Evolutionary conservation across 2,888 invertebrate species (phyloP).

Genomic region (Acleris holmiana): DNA sequence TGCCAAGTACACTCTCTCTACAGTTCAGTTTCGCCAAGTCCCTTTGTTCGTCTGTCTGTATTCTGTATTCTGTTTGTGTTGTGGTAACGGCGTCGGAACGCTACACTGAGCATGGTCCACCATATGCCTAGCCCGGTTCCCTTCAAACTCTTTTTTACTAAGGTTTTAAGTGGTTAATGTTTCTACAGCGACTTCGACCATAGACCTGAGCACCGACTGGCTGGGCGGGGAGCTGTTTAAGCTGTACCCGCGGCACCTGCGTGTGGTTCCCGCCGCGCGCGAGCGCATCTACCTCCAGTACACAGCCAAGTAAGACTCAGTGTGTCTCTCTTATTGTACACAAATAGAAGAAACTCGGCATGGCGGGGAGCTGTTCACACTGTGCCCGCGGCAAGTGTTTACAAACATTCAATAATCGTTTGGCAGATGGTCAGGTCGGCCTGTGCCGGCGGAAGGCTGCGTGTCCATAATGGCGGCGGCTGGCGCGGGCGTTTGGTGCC

Average conservation of each 20-base stretch:
- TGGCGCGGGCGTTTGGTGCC: constrained; percentile 49
- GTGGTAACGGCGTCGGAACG: no score
- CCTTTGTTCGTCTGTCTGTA: no score
- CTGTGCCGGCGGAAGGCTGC: constrained; percentile 45
- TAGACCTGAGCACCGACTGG: constrained; percentile 52
- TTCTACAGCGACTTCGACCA: constrained; percentile 47
- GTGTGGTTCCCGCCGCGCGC: constrained; percentile 48
- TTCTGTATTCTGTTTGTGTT: no score
- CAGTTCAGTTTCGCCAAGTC: no score
- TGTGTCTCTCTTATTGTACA: not conserved
- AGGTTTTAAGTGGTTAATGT: not conserved
- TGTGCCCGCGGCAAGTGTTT: constrained; percentile 53
- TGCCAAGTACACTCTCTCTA: no score
- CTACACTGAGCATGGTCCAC: no score
- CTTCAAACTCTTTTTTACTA: no score
- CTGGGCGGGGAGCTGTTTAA: constrained; percentile 52
- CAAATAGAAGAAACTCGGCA: constrained; percentile 40
- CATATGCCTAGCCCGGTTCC: no score
- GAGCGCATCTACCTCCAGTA: constrained; percentile 61
- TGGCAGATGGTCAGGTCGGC: constrained; percentile 28
- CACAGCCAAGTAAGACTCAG: constrained; percentile 52
- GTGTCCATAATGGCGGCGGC: constrained; percentile 38
- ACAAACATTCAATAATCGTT: no score
- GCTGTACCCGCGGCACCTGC: constrained; percentile 54
- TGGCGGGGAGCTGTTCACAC: constrained; percentile 52